A percentile compares a stretch with the other conserved stretches of the same genome.
phyloP scores from a whole-genome alignment of 1,140 invertebrate genomes.

The Atta colombica region DNA sequence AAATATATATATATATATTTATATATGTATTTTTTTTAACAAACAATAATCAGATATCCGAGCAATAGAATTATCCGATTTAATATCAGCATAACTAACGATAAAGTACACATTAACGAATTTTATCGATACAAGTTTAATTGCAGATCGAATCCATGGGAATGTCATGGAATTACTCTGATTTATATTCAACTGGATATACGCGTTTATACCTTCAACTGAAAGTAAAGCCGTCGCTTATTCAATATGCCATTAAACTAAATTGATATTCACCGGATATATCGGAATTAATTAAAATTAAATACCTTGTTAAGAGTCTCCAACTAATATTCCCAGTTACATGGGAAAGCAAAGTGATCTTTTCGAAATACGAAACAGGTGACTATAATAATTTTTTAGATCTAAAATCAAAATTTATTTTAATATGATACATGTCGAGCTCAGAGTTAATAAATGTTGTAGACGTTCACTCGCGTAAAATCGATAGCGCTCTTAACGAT shows the following conservation, averaged over 20 bases:
- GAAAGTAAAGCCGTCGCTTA: constrained; percentile 56
- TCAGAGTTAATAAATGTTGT: constrained; percentile 7
- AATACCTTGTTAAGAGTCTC: constrained; percentile 26
- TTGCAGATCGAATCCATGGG: constrained; percentile 55
- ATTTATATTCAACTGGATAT: constrained; percentile 57
- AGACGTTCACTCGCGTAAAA: constrained; percentile 44
- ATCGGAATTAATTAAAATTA: constrained; percentile 55
- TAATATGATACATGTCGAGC: neutral
- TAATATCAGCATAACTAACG: constrained; percentile 45
- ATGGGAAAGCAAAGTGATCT: neutral
- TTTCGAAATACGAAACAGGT: constrained; percentile 3
- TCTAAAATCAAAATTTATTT: neutral
- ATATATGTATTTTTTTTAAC: neutral
- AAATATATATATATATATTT: neutral
- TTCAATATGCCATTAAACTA: constrained; percentile 59
- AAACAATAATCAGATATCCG: constrained; percentile 47
- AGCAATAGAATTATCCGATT: constrained; percentile 57
- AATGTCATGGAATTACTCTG: constrained; percentile 48
- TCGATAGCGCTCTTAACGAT: constrained; percentile 58
- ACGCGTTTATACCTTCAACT: constrained; percentile 37
- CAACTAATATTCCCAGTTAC: constrained; percentile 15
- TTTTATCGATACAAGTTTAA: constrained; percentile 58
- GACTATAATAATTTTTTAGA: neutral
- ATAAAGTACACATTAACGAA: constrained; percentile 60
- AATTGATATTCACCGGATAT: constrained; percentile 45